Evolutionary conservation across 2,113 vertebrate genomes (phyloP).

Genomic region (Oxygymnocypris stewartii): DNA sequence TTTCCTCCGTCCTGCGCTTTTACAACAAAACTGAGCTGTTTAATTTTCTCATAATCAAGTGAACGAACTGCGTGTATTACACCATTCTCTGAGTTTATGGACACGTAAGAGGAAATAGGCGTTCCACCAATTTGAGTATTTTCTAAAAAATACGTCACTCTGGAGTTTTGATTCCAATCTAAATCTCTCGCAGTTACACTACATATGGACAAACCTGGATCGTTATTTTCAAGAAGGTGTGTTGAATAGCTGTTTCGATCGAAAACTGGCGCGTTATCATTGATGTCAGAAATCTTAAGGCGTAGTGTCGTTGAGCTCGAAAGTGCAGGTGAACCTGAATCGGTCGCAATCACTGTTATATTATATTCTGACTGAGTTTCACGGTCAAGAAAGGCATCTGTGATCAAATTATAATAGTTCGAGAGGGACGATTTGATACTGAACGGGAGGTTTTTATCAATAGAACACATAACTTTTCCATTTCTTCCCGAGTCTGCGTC

Average conservation of each 20-base stretch:
- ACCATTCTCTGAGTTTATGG: constrained; percentile 67
- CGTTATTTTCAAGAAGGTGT: constrained; percentile 61
- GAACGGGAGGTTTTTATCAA: constrained; percentile 51
- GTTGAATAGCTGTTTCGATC: constrained; percentile 53
- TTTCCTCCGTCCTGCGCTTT: constrained; percentile 66
- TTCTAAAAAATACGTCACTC: constrained; percentile 62
- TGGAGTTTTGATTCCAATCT: constrained; percentile 66
- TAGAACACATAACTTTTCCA: constrained; percentile 65
- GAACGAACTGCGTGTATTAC: constrained; percentile 40
- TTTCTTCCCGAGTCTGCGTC: constrained; percentile 70
- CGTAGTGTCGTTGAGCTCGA: constrained; percentile 57
- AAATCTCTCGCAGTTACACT: constrained; percentile 55
- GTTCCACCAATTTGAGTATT: constrained; percentile 22
- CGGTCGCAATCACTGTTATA: constrained; percentile 50
- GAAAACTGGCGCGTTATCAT: constrained; percentile 75
- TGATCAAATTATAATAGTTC: constrained; percentile 64
- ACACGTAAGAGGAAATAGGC: constrained; percentile 60
- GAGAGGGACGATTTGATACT: constrained; percentile 57
- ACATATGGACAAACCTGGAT: constrained; percentile 59
- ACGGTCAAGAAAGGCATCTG: constrained; percentile 59
- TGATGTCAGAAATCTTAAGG: constrained; percentile 71
- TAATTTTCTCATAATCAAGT: constrained; percentile 66
- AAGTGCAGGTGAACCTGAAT: constrained; percentile 56
- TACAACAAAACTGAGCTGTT: constrained; percentile 51
- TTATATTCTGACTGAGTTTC: constrained; percentile 55